These are phyloP conservation scores for Mimumesa dahlbomi DNA, from an alignment of 2,888 invertebrate species.

Conservation along the genomic window DNA sequence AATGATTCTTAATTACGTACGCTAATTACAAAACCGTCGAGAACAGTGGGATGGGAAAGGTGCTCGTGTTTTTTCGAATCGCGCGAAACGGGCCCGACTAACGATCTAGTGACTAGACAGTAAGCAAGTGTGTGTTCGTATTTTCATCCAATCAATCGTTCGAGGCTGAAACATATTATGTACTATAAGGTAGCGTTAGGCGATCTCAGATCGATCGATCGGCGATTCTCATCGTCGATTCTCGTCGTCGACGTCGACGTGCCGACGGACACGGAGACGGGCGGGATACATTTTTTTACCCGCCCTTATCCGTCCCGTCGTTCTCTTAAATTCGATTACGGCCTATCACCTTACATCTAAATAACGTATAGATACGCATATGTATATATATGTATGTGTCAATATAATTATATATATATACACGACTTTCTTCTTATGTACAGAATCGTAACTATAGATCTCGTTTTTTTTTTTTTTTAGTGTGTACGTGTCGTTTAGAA, in stretches of 20 bases:
- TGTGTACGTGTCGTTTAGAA: slow-evolving; percentile 32
- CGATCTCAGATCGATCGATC: slow-evolving; percentile 57
- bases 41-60: not conserved
- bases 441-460: slow-evolving; percentile 55
- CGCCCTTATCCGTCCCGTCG: slow-evolving; percentile 5
- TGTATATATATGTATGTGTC: slow-evolving; percentile 59
- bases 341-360: slow-evolving; percentile 60
- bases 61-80: slow-evolving; percentile 23
- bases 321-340: slow-evolving; percentile 61
- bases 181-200: slow-evolving; percentile 61
- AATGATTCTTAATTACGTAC: not conserved
- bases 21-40: not conserved
- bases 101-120: slow-evolving; percentile 77
- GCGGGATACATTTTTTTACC: not conserved
- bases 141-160: slow-evolving; percentile 53
- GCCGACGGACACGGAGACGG: too few species aligned
- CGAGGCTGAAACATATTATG: slow-evolving; percentile 51
- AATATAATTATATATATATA: slow-evolving; percentile 60
- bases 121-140: slow-evolving; percentile 71
- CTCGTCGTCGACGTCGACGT: slow-evolving; percentile 21
- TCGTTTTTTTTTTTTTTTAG: too few species aligned
- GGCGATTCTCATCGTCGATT: slow-evolving; percentile 42
- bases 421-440: slow-evolving; percentile 64
- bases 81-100: slow-evolving; percentile 53
- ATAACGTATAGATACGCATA: slow-evolving; percentile 67